Evolutionary conservation across 2,797 vertebrate species (phyloP).

Genomic region (Megaceryle alcyon): DNA sequence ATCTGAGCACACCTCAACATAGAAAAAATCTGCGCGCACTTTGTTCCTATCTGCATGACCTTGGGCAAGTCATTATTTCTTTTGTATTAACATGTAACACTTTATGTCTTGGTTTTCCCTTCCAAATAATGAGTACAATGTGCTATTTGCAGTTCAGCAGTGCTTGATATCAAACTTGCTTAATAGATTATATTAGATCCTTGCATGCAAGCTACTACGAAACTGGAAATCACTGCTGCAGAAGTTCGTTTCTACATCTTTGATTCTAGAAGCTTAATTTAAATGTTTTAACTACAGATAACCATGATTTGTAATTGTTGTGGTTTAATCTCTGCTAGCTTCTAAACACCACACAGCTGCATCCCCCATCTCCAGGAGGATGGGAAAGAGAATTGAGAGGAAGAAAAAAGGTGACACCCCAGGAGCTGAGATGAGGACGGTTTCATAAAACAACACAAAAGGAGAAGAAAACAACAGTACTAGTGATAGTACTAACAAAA

Average conservation of each 20-base stretch:
- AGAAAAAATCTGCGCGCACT: background rate
- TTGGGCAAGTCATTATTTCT: background rate
- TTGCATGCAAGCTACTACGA: background rate
- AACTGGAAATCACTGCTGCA: background rate
- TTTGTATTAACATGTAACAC: background rate
- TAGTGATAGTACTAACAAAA: no score
- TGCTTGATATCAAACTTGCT: background rate
- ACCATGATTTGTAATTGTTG: background rate
- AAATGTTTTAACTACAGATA: background rate
- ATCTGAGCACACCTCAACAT: background rate
- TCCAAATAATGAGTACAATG: background rate
- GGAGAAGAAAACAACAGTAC: no score
- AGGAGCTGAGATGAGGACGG: no score
- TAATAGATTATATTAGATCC: background rate
- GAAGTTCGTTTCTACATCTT: background rate
- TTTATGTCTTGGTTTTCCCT: background rate
- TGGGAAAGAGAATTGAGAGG: no score
- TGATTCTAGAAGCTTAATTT: background rate
- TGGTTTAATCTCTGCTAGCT: no score
- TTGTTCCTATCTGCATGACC: background rate
- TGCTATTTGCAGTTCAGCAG: background rate
- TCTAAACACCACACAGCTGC: no score
- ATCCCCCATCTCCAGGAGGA: no score
- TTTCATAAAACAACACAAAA: no score
- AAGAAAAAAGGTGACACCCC: no score